Conservation (phyloP, 2,888 invertebrate species). For the Actias luna region DNA sequence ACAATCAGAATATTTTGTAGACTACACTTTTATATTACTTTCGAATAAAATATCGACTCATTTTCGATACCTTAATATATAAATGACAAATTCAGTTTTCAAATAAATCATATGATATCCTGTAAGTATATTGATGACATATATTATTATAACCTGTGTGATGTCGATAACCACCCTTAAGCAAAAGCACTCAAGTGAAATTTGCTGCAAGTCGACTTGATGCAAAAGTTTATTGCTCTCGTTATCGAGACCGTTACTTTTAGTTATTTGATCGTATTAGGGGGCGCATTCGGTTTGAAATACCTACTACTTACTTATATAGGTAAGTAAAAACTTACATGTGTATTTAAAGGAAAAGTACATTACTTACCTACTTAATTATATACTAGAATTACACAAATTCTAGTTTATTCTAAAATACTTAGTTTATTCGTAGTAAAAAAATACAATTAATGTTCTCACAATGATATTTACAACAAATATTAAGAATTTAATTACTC, state of each 20-base stretch:
- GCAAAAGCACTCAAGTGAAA: constrained; percentile 65
- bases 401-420: too few relatives aligned
- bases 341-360: background rate
- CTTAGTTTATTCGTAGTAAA: too few relatives aligned
- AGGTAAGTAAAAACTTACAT: background rate
- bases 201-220: constrained; percentile 58
- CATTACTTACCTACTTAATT: too few relatives aligned
- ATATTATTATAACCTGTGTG: constrained; percentile 15
- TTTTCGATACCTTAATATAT: background rate
- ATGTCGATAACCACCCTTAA: constrained; percentile 35
- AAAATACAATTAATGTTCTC: background rate
- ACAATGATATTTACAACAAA: background rate
- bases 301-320: background rate
- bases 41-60: too few relatives aligned
- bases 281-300: constrained; percentile 43
- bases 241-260: constrained; percentile 74
- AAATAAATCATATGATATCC: background rate
- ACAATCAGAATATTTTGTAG: too few relatives aligned
- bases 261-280: constrained; percentile 78
- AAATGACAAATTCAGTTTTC: background rate
- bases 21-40: too few relatives aligned
- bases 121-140: too few relatives aligned
- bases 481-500: too few relatives aligned
- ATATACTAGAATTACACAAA: too few relatives aligned
- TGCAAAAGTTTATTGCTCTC: constrained; percentile 66